Base-by-base conservation (phyloP, 2,113 vertebrate species). In the Pseudopipra pipra region DNA sequence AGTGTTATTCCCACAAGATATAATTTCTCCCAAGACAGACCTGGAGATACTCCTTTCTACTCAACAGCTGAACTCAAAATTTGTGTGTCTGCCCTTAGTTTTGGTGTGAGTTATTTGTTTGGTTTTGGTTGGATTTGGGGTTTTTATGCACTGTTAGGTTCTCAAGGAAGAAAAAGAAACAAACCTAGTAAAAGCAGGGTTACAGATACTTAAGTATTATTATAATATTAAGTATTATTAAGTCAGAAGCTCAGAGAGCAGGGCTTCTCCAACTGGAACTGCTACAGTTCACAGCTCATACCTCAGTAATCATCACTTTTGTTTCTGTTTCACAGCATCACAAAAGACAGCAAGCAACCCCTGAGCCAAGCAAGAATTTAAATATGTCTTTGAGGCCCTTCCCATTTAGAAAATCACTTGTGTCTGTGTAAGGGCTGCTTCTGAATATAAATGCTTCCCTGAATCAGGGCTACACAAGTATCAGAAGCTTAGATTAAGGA, bases 401-500 rank as follows among this genome's bases (percentile, higher is more conserved):
- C 75, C 56, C 76, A 68, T 93, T 95, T 96, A 93, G 83, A 85
- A 96, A 94, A 94, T 75, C 9, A 0, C 72, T 90, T 87, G 46
- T 88, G 83, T 71, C 83, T 94, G 46, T 74, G 81, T 63, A 78
- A 88, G 39, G 52, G 28, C 44, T 93, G 59, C 47, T 96, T 72
- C 93, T 92, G 90, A 95, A 96, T 90, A 83, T 27, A 93, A 88
- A 93, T 90, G 88, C 68, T 86, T 92, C 66, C 47, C 73, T 84
- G 80, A 93, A 93, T 90, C 88, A 86, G 82, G 72, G 54, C 44
- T 93, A 65, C 31, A 72, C 59, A 31, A 85, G 43, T 86, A 89
- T 95, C 89, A 96, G 84, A 90, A 78, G 72, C 93, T 93, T 86
- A 95, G 86, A 92, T 93, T 91, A 93, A 95, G 91, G 65, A 97